Conservation (phyloP, 2,888 invertebrate species). For the Clusia tigrina region DNA sequence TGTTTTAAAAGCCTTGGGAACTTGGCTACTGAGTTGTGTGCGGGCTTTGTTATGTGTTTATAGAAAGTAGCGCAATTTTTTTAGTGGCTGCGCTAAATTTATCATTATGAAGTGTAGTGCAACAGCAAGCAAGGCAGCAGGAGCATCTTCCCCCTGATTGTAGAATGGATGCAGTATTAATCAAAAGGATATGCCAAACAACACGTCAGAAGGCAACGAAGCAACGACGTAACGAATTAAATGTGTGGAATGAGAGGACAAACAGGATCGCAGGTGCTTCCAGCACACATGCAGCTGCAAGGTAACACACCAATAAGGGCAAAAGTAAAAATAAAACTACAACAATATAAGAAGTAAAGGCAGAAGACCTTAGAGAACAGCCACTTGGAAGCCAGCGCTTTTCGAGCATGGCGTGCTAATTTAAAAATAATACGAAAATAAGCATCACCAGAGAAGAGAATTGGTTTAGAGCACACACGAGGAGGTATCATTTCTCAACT, state of each 20-base stretch:
- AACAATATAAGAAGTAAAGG: neutral
- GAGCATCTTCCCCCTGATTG: too few species aligned
- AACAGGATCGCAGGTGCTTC: conserved; percentile 18
- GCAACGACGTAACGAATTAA: conserved; percentile 1
- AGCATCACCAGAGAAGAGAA: too few species aligned
- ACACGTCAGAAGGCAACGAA: conserved; percentile 3
- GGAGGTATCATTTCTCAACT: neutral
- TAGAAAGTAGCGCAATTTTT: too few species aligned
- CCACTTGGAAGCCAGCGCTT: conserved; percentile 1
- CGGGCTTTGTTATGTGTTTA: too few species aligned
- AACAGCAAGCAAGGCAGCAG: neutral
- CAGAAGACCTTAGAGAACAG: neutral
- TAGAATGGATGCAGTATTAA: too few species aligned
- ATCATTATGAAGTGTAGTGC: neutral
- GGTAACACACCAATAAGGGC: neutral
- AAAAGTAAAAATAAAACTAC: conserved; percentile 2
- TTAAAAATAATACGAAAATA: neutral
- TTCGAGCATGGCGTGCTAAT: neutral
- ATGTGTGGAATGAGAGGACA: neutral
- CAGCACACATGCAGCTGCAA: neutral
- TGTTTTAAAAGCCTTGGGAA: too few species aligned
- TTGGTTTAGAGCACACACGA: too few species aligned
- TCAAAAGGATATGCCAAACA: conserved; percentile 20
- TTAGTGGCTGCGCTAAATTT: neutral
- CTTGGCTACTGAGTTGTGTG: too few species aligned